These are phyloP conservation scores for Chelidonichthys spinosus DNA, from an alignment of 2,797 vertebrate species.

Conservation along the genomic window DNA sequence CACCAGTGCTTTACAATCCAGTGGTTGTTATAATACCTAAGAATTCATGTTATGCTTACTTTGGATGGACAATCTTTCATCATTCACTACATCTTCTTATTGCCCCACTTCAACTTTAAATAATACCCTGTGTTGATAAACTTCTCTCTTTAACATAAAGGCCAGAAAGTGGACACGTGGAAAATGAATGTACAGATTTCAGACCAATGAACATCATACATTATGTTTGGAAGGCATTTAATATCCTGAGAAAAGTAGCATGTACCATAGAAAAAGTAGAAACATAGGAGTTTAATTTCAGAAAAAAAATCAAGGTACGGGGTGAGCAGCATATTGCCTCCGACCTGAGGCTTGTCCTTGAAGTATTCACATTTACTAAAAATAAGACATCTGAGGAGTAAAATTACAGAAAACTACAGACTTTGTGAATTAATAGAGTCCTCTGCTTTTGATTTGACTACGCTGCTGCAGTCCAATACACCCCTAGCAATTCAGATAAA, in stretches of 20 bases:
- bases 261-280: not conserved
- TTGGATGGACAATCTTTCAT: not conserved
- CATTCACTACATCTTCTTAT: not conserved
- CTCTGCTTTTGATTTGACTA: not conserved
- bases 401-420: slow-evolving; percentile 20
- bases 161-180: slow-evolving; percentile 6
- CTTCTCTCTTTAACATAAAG: not conserved
- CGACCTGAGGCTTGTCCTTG: slow-evolving; percentile 1
- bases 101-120: not conserved
- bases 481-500: slow-evolving; percentile 20
- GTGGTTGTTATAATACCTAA: not conserved
- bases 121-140: slow-evolving; percentile 9
- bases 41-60: not conserved
- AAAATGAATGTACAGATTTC: slow-evolving; percentile 14
- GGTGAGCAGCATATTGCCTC: slow-evolving; percentile 2
- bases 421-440: not conserved
- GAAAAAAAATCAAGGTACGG: not conserved
- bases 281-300: slow-evolving; percentile 11
- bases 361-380: slow-evolving; percentile 21
- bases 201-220: slow-evolving; percentile 17
- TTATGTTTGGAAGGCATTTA: slow-evolving; percentile 36
- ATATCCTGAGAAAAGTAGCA: slow-evolving; percentile 44
- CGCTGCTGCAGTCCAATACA: not conserved
- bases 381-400: slow-evolving; percentile 4
- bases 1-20: slow-evolving; percentile 20